Conservation (phyloP, 2,888 invertebrate species). For the Eupeodes latifasciatus region DNA sequence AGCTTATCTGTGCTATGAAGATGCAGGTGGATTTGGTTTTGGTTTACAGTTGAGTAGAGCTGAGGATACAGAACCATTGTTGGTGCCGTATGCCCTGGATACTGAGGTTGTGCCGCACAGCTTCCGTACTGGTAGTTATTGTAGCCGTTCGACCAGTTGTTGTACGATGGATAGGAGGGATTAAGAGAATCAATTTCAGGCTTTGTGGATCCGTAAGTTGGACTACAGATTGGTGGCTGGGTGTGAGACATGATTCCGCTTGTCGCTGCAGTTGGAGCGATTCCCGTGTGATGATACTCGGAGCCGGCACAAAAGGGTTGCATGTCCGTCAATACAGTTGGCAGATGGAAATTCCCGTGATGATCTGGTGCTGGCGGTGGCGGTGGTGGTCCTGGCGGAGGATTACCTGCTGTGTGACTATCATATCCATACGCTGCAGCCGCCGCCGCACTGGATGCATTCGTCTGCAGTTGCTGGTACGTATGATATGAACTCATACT, state of each 20-base stretch:
- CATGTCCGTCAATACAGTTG: constrained; percentile 86
- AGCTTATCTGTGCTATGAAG: constrained; percentile 88
- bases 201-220: constrained; percentile 80
- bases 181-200: constrained; percentile 82
- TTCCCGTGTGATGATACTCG: constrained; percentile 83
- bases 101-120: constrained; percentile 82
- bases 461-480: constrained; percentile 69
- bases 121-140: constrained; percentile 89
- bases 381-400: constrained; percentile 71
- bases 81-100: constrained; percentile 83
- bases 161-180: constrained; percentile 82
- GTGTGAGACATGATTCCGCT: constrained; percentile 79
- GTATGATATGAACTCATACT: constrained; percentile 63
- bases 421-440: constrained; percentile 71
- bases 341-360: constrained; percentile 86
- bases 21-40: constrained; percentile 94
- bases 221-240: constrained; percentile 79
- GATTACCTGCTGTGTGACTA: constrained; percentile 73
- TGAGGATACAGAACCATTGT: constrained; percentile 92
- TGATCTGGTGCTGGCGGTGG: constrained; percentile 80
- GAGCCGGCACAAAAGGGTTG: constrained; percentile 84
- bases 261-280: constrained; percentile 79
- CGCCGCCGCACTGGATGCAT: constrained; percentile 73
- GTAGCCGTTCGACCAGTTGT: constrained; percentile 87
- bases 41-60: constrained; percentile 92